Percentiles rank a stretch among this genome's conserved stretches.
Evolutionary conservation across 2,797 vertebrate genomes (phyloP).

Genomic region (Harpagifer antarcticus): DNA sequence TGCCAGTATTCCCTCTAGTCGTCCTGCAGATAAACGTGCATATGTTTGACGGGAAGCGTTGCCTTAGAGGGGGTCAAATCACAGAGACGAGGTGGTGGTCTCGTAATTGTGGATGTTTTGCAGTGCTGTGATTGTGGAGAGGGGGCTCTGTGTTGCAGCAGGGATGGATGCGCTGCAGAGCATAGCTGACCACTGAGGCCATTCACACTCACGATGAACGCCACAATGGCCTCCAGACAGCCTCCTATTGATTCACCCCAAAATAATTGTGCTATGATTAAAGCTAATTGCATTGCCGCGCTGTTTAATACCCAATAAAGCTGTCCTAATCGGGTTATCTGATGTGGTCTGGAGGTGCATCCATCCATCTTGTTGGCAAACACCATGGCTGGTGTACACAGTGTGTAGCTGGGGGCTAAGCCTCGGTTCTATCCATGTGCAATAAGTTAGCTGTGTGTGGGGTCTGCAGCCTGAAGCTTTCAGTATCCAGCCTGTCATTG

Average conservation of each 20-base stretch:
- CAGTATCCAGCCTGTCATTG: conserved; percentile 11
- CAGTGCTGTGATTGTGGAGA: conserved; percentile 71
- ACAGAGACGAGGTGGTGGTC: neutral
- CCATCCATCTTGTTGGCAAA: conserved; percentile 75
- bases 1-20: neutral
- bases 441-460: conserved; percentile 57
- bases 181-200: conserved; percentile 69
- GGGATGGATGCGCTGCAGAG: conserved; percentile 84
- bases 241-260: conserved; percentile 54
- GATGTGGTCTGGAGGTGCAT: conserved; percentile 66
- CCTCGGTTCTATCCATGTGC: conserved; percentile 35
- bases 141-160: conserved; percentile 70
- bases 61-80: neutral
- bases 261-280: conserved; percentile 55
- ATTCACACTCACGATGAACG: conserved; percentile 38
- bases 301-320: conserved; percentile 63
- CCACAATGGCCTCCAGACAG: conserved; percentile 61
- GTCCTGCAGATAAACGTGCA: neutral
- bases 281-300: conserved; percentile 49
- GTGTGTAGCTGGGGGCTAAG: conserved; percentile 13
- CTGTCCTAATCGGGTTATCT: conserved; percentile 64
- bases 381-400: conserved; percentile 28
- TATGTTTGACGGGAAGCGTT: conserved; percentile 3
- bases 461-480: conserved; percentile 31
- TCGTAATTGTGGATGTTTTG: conserved; percentile 73